These are phyloP conservation scores for Chymomyza procnemis DNA, from an alignment of 2,888 invertebrate genomes.

Conservation along the genomic window DNA sequence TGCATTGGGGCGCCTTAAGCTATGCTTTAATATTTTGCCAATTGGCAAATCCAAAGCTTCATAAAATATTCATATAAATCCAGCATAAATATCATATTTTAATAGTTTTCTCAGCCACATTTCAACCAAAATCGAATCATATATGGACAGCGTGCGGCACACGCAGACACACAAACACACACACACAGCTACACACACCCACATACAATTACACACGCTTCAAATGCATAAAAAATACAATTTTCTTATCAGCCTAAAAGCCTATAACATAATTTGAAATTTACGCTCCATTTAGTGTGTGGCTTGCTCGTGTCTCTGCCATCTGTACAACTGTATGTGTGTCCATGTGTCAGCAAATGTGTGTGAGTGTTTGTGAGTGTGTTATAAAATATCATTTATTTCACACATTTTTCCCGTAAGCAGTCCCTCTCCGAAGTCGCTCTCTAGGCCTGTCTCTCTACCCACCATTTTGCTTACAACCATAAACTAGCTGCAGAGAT, in stretches of 20 bases:
- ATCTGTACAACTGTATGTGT: background rate
- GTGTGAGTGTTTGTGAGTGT: conserved; percentile 12
- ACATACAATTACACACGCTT: conserved; percentile 1
- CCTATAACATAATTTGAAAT: conserved; percentile 61
- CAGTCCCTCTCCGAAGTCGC: conserved; percentile 9
- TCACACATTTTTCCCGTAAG: conserved; percentile 44
- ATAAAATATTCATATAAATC: background rate
- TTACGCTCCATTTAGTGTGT: conserved; percentile 55
- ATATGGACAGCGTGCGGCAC: no score
- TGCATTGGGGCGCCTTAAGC: conserved; percentile 1
- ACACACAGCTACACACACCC: conserved; percentile 14
- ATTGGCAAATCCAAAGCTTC: background rate
- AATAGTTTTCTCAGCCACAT: conserved; percentile 24
- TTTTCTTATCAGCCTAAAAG: conserved; percentile 59
- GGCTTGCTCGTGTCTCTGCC: conserved; percentile 2
- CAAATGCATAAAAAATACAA: conserved; percentile 43
- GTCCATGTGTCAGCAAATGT: background rate
- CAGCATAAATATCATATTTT: conserved; percentile 22
- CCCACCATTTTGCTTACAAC: background rate
- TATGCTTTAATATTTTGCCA: conserved; percentile 3
- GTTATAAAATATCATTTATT: conserved; percentile 59
- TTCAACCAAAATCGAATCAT: background rate
- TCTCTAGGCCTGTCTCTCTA: background rate
- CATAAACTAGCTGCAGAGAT: conserved; percentile 11
- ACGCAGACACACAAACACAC: conserved; percentile 8